These are phyloP conservation scores for Percopsis omiscomaycus DNA, from an alignment of 2,797 vertebrate species.

Conservation along the genomic window DNA sequence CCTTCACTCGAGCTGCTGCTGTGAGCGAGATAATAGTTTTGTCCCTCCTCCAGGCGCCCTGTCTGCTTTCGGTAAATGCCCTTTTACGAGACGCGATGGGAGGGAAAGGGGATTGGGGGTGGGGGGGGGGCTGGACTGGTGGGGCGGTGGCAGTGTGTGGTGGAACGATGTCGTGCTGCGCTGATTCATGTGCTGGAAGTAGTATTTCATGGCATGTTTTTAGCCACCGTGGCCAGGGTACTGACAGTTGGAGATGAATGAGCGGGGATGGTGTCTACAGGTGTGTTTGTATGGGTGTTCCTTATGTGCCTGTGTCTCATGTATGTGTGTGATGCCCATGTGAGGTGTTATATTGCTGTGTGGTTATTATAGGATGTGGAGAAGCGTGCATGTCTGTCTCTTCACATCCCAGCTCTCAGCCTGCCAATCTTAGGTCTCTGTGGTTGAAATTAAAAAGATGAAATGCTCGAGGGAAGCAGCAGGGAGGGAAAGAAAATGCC, in stretches of 20 bases:
- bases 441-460: constrained; percentile 24
- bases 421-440: constrained; percentile 24
- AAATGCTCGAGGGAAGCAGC: constrained; percentile 26
- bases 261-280: constrained; percentile 15
- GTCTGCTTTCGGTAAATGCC: constrained; percentile 32
- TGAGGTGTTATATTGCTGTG: background rate
- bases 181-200: constrained; percentile 58
- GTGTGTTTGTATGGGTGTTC: constrained; percentile 1
- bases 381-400: constrained; percentile 28
- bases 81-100: constrained; percentile 58
- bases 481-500: constrained; percentile 14
- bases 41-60: constrained; percentile 65
- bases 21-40: constrained; percentile 69
- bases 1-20: constrained; percentile 64
- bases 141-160: too few relatives aligned
- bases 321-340: background rate
- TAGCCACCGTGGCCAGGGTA: constrained; percentile 24
- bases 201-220: constrained; percentile 53
- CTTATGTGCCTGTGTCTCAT: constrained; percentile 7
- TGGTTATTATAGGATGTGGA: constrained; percentile 23
- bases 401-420: constrained; percentile 25
- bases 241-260: constrained; percentile 22
- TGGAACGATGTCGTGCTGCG: constrained; percentile 25
- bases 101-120: constrained; percentile 3
- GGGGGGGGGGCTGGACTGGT: background rate